phyloP scores from a whole-genome alignment of 2,888 invertebrate species.

The Cryptus armator region DNA sequence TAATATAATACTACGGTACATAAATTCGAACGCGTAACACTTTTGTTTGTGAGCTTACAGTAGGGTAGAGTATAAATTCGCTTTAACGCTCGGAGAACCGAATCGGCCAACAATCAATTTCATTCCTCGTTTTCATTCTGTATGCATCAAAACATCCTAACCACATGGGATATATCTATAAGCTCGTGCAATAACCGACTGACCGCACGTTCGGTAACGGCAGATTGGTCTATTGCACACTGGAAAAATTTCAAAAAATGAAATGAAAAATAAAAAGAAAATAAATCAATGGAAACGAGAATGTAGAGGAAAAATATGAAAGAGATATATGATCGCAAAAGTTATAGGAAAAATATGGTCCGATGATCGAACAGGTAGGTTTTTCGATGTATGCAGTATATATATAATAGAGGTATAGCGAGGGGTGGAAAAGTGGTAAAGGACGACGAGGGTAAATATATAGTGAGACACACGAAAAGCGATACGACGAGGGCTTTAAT shows the following conservation, averaged over 20 bases:
- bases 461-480: conserved; percentile 3
- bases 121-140: conserved; percentile 25
- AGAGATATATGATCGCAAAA: conserved; percentile 29
- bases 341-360: conserved; percentile 37
- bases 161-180: conserved; percentile 6
- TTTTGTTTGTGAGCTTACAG: neutral
- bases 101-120: conserved; percentile 54
- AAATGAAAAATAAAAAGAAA: neutral
- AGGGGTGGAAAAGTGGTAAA: conserved; percentile 37
- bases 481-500: conserved; percentile 75
- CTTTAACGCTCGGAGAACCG: conserved; percentile 32
- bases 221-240: conserved; percentile 46
- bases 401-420: conserved; percentile 19
- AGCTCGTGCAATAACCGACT: conserved; percentile 38
- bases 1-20: conserved; percentile 11
- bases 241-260: conserved; percentile 1
- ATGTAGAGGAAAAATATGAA: conserved; percentile 28
- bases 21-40: conserved; percentile 43
- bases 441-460: conserved; percentile 42
- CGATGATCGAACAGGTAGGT: neutral
- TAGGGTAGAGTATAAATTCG: conserved; percentile 42
- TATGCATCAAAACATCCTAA: conserved; percentile 4
- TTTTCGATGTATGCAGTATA: neutral
- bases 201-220: conserved; percentile 48
- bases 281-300: conserved; percentile 10